Base-by-base conservation (phyloP, 2,113 vertebrate genomes). In the Plectropomus leopardus region DNA sequence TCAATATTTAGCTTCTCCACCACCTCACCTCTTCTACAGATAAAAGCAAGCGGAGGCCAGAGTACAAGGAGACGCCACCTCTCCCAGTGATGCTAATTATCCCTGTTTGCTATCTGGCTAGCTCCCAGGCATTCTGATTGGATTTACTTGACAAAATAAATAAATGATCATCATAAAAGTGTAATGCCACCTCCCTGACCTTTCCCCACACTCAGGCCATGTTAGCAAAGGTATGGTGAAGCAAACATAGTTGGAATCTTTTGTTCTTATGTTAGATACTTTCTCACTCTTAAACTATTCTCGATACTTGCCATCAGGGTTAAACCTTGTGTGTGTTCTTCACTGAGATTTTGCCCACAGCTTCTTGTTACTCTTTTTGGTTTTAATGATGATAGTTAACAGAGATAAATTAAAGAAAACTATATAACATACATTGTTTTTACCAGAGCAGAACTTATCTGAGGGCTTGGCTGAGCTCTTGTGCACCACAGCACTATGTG, bases 1-100 rank as follows among this genome's bases (percentile, higher is more conserved):
- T 95, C 82, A 95, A 95, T 95, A 95, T 94, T 94, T 92, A 95
- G 90, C 71, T 76, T 47, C 67, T 78, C 80, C 86, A 88, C 75
- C 83, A 87, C 74, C 88, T 91, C 86, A 88, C 87, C 89, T 88
- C 77, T 80, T 84, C 83, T 60, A 61, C 89, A 89, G 92, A 92
- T 92, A 89, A 94, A 95, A 94, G 88, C 83, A 68, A 67, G 80
- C 30, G 67, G 79, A 89, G 86, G 83, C 78, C 80, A 90, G 85
- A 76, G 83, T 78, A 87, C 81, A 88, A 90, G 84, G 87, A 93
- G 92, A 90, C 82, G 90, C 91, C 92, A 93, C 91, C 91, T 88
- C 92, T 94, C 94, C 94, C 94, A 94, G 72, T 93, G 94, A 94
- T 94, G 89, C 92, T 95, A 95, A 95, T 95, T 95, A 95, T 91